These are phyloP conservation scores for Phytoseiulus persimilis DNA, from an alignment of 2,888 invertebrate species.

Conservation along the genomic window DNA sequence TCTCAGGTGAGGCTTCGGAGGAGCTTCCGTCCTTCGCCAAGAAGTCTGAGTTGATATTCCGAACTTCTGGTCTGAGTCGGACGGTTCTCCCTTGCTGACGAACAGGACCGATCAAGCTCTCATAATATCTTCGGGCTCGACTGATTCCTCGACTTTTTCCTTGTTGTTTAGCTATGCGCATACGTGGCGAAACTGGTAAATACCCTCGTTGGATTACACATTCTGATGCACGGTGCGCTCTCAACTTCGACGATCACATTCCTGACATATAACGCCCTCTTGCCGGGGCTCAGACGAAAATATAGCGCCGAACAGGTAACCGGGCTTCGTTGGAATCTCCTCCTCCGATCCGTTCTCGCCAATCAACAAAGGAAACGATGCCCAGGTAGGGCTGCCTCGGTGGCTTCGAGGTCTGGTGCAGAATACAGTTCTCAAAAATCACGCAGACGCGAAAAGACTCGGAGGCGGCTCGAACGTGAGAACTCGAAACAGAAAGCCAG, in stretches of 20 bases:
- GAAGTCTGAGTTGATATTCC: background rate
- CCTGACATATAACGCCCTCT: background rate
- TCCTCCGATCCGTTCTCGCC: no score
- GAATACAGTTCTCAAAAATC: no score
- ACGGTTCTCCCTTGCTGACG: background rate
- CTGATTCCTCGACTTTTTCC: background rate
- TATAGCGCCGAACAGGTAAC: no score
- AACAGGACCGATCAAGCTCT: background rate
- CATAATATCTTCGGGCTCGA: background rate
- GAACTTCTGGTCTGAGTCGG: background rate
- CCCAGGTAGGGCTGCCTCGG: no score
- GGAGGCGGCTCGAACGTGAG: background rate
- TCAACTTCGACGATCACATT: background rate
- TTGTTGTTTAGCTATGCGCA: background rate
- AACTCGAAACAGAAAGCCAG: background rate
- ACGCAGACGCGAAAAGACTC: no score
- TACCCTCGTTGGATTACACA: background rate
- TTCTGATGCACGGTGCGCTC: background rate
- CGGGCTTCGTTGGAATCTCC: no score
- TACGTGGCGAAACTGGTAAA: background rate
- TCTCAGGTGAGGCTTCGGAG: background rate
- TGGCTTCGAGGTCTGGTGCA: no score
- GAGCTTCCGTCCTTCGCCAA: background rate
- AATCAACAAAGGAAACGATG: no score
- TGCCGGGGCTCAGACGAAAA: no score